Evolutionary conservation across 2,797 vertebrate species (phyloP).

Genomic region (Macrochelys suwanniensis): DNA sequence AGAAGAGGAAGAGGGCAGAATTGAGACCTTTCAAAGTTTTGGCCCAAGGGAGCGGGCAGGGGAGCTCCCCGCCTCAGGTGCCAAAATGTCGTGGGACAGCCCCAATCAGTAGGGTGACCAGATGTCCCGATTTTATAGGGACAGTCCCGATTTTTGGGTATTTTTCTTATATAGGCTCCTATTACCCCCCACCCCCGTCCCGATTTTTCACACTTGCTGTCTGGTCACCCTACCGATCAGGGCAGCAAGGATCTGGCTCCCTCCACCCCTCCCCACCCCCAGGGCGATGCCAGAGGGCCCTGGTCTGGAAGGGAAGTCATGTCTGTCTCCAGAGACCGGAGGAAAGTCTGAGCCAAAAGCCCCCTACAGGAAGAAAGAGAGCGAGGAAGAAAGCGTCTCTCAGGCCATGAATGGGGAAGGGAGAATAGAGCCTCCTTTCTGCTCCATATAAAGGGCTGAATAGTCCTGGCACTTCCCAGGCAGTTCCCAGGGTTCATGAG

Average conservation of each 20-base stretch:
- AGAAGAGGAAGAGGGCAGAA: too few species aligned
- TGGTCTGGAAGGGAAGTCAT: neutral
- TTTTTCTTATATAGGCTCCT: too few species aligned
- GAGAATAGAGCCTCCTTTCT: slow-evolving; percentile 76
- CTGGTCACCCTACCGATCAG: neutral
- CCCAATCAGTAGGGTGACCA: too few species aligned
- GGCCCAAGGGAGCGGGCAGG: too few species aligned
- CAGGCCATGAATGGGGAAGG: slow-evolving; percentile 54
- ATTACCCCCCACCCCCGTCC: too few species aligned
- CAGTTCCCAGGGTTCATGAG: neutral
- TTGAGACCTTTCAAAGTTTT: too few species aligned
- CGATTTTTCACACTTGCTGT: too few species aligned
- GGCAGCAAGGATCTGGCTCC: neutral
- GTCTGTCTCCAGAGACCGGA: slow-evolving; percentile 54
- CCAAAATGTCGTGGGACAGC: too few species aligned
- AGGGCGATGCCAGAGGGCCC: neutral
- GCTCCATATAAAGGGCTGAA: neutral
- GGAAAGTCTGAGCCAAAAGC: slow-evolving; percentile 48
- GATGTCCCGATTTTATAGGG: too few species aligned
- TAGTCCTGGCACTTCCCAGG: neutral
- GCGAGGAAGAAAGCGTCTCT: slow-evolving; percentile 55
- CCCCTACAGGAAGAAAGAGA: slow-evolving; percentile 55
- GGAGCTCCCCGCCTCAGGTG: too few species aligned
- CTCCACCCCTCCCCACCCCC: neutral
- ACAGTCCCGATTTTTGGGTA: too few species aligned